phyloP scores from a whole-genome alignment of 2,113 vertebrate genomes.

The Triplophysa siluroides region DNA sequence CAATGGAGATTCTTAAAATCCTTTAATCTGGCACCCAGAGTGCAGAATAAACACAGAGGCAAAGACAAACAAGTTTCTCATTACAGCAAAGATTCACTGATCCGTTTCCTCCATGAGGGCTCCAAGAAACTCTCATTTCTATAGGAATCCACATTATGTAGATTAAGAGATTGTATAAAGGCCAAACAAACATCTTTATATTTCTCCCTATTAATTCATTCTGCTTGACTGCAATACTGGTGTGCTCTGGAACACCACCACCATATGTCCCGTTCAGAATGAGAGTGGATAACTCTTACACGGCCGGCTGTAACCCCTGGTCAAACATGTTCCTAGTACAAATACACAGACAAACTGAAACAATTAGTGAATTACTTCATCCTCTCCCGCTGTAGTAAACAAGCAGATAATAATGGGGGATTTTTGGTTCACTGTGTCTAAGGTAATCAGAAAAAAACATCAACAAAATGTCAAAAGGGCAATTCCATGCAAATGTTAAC shows the following conservation, averaged over 20 bases:
- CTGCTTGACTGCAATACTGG: not conserved
- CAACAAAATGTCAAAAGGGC: too few relatives aligned
- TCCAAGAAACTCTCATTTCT: not conserved
- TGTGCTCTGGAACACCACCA: not conserved
- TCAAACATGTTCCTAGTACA: slow-evolving; percentile 20
- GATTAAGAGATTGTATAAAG: not conserved
- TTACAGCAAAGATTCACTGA: not conserved
- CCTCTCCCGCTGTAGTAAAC: slow-evolving; percentile 34
- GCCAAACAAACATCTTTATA: not conserved
- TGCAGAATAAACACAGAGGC: slow-evolving; percentile 3
- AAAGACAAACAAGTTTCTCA: slow-evolving; percentile 10
- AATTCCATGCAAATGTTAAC: too few relatives aligned
- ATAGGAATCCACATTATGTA: not conserved
- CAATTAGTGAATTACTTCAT: slow-evolving; percentile 23
- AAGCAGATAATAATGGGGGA: not conserved
- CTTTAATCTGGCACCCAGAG: slow-evolving; percentile 1
- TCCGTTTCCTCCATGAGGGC: not conserved
- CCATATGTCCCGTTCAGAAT: not conserved
- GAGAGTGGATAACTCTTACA: not conserved
- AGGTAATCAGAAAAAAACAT: not conserved
- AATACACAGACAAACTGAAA: slow-evolving; percentile 37
- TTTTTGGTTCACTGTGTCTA: not conserved
- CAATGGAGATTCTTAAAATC: slow-evolving; percentile 32
- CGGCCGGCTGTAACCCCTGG: not conserved
- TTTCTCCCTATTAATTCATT: not conserved